Conservation (phyloP, 53 echinoderm and acorn worm genomes). For the Astropecten irregularis region DNA sequence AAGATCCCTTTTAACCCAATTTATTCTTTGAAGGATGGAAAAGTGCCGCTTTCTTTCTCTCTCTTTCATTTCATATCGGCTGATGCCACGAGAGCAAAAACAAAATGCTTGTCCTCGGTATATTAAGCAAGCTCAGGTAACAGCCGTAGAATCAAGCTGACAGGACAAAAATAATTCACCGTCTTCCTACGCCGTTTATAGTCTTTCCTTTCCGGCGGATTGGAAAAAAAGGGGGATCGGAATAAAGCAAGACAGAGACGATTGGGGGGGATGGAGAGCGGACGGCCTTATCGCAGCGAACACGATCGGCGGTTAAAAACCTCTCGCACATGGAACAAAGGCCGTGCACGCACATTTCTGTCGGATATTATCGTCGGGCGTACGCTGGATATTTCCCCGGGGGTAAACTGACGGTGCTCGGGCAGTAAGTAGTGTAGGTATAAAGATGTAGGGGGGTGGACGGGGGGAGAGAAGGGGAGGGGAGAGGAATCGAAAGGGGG, state of each 20-base stretch:
- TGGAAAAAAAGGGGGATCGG: not conserved
- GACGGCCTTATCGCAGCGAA: slow-evolving; percentile 37
- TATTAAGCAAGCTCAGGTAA: slow-evolving; percentile 14
- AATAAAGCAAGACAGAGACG: not conserved
- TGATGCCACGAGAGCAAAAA: too few species aligned
- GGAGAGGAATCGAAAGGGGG: slow-evolving; percentile 5
- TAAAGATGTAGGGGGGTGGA: too few species aligned
- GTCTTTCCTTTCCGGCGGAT: slow-evolving; percentile 18
- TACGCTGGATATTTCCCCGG: not conserved
- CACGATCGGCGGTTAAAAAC: slow-evolving; percentile 43
- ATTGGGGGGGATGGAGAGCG: too few species aligned
- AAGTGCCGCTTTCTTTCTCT: too few species aligned
- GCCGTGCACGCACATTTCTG: slow-evolving; percentile 49
- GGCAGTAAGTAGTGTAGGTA: slow-evolving; percentile 3
- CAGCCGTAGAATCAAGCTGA: not conserved
- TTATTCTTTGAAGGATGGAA: too few species aligned
- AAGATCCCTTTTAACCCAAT: too few species aligned
- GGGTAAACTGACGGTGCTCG: slow-evolving; percentile 14
- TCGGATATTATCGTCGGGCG: slow-evolving; percentile 35
- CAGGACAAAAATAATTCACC: slow-evolving; percentile 24
- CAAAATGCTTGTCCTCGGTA: too few species aligned
- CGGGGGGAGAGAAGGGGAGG: not conserved
- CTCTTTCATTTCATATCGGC: too few species aligned
- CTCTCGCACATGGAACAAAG: slow-evolving; percentile 22
- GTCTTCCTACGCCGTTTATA: slow-evolving; percentile 37